Base-by-base conservation (phyloP, 2,888 invertebrate species). In the Rambutsinella grinnellia region DNA sequence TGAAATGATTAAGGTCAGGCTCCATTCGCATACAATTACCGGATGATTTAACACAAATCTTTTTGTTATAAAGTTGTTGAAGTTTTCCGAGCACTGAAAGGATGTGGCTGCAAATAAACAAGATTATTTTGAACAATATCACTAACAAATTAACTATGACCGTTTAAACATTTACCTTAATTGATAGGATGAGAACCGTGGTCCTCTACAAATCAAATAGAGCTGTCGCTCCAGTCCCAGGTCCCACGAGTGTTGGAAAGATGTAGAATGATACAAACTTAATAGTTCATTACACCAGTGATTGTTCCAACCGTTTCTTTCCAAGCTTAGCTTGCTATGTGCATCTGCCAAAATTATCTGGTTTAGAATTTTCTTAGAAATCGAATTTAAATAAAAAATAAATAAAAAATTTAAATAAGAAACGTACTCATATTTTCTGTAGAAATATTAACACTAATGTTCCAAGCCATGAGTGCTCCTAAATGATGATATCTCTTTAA, bases 171-270 rank as follows among this genome's bases (percentile, higher is more conserved):
- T n/a, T 83, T 86, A 91, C 91, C 89, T 88, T 8, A 89, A 88
- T 85, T 91, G 89, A 58, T 88, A 85, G 54, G 87, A 86, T 2
- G 88, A 89, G 84, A 88, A 91, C 66, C 87, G 89, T 0, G 91
- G 90, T 51, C 92, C 92, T 82, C 90, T 87, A 83, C 92, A 93
- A 51, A 92, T 82, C 13, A 92, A 85, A 86, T 89, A 89, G 62
- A 89, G 85, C 87, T 90, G 90, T 76, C 91, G 87, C 57, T 75
- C 51, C 46, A 80, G 76, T 2, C 57, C 0, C 23, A 69, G 60
- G n/a, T 65, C 66, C 67, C 68, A 76, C 2, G 54, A 60, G 17
- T 63, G 47, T 15, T 56, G 51, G 17, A 21, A 46, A 17, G 58
- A 27, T 2, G 58, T 60, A 19, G 58, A 44, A 28, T 70, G 61